Evolutionary conservation across 2,888 invertebrate genomes (phyloP).

Genomic region (Eurytoma californica): DNA sequence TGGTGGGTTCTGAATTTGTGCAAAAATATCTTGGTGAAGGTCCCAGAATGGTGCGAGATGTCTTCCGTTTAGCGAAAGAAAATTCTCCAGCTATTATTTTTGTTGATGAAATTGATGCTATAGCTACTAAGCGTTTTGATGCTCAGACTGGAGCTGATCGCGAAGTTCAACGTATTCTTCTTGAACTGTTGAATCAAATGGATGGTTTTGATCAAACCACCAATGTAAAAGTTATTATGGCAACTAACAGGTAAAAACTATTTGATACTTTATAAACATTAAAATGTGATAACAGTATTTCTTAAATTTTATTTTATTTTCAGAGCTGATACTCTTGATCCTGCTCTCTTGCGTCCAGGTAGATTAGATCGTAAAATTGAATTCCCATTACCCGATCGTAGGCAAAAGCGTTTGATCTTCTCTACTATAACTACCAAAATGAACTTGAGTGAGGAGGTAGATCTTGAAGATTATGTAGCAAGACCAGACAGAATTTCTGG

Average conservation of each 20-base stretch:
- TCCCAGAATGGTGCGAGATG: slow-evolving; percentile 99
- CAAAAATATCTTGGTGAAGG: slow-evolving; percentile 99
- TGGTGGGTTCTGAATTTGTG: slow-evolving; percentile 99
- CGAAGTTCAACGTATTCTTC: slow-evolving; percentile 97
- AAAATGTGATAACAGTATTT: slow-evolving; percentile 15
- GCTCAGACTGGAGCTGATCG: slow-evolving; percentile 99
- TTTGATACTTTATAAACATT: neutral
- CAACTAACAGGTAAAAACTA: slow-evolving; percentile 72
- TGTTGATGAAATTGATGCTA: slow-evolving; percentile 99
- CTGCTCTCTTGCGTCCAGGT: slow-evolving; percentile 95
- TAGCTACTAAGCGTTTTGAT: slow-evolving; percentile 99
- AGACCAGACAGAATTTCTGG: slow-evolving; percentile 99
- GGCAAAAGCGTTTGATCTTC: slow-evolving; percentile 97
- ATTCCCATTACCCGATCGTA: slow-evolving; percentile 95
- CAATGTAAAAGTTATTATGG: slow-evolving; percentile 93
- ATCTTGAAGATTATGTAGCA: slow-evolving; percentile 98
- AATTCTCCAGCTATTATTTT: slow-evolving; percentile 99
- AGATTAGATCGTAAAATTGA: slow-evolving; percentile 99
- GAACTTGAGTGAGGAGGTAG: slow-evolving; percentile 99
- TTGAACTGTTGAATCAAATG: slow-evolving; percentile 99
- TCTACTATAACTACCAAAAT: slow-evolving; percentile 97
- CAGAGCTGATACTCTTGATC: slow-evolving; percentile 97
- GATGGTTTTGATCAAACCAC: slow-evolving; percentile 99
- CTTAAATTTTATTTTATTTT: slow-evolving; percentile 49
- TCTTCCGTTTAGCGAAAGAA: slow-evolving; percentile 98